Percentiles rank a stretch among this genome's conserved stretches.
Conservation (phyloP, 2,888 invertebrate genomes). For the Nomada fucata region DNA sequence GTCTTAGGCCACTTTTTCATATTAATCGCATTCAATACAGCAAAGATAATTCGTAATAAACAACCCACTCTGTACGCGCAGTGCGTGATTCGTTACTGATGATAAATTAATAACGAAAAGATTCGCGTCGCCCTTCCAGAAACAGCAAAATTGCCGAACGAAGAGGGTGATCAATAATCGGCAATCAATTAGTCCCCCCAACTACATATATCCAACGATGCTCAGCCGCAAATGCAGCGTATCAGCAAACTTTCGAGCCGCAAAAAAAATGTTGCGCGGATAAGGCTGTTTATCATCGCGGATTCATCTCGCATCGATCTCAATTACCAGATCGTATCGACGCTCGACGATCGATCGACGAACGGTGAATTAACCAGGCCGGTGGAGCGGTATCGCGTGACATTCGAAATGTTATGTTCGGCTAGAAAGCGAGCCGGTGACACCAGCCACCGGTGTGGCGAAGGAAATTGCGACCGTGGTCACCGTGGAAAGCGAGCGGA, state of each 20-base stretch:
- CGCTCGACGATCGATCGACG: constrained; percentile 12
- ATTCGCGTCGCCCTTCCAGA: no score
- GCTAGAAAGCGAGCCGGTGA: constrained; percentile 18
- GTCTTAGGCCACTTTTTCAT: no score
- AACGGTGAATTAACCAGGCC: constrained; percentile 11
- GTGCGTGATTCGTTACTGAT: no score
- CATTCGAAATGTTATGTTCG: constrained; percentile 24
- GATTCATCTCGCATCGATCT: constrained; percentile 33
- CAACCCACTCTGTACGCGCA: no score
- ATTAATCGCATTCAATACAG: no score
- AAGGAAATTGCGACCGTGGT: constrained; percentile 21
- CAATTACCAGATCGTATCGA: constrained; percentile 19
- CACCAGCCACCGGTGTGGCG: background rate
- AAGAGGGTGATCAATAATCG: background rate
- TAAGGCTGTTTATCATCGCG: constrained; percentile 9
- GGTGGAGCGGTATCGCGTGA: constrained; percentile 31
- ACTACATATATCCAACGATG: background rate
- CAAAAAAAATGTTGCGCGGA: background rate
- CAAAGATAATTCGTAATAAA: no score
- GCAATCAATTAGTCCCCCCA: no score
- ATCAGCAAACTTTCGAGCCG: no score
- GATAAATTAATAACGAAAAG: no score
- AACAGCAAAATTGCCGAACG: background rate
- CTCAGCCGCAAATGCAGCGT: background rate
- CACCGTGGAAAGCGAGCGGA: constrained; percentile 26